Conservation (phyloP, 2,113 vertebrate genomes). For the Ictalurus punctatus region DNA sequence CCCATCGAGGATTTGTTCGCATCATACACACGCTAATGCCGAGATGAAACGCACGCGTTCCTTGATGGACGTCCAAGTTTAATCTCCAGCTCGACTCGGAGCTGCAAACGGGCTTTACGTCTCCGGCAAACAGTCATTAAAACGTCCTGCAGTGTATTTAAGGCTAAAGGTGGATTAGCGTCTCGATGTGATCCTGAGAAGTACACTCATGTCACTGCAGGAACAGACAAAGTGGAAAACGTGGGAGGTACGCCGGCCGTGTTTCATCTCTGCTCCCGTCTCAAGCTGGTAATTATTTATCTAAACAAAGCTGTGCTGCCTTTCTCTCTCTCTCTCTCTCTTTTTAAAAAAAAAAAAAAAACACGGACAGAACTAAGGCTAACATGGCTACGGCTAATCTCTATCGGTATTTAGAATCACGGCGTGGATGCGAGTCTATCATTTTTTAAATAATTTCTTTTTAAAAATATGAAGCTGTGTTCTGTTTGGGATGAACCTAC, state of each 20-base stretch:
- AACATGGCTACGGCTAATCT: not conserved
- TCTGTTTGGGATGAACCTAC: not conserved
- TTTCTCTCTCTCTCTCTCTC: not conserved
- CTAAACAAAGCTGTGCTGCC: slow-evolving; percentile 1
- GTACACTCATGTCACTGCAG: slow-evolving; percentile 45
- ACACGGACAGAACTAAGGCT: not conserved
- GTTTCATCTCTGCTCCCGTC: slow-evolving; percentile 35
- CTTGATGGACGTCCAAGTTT: slow-evolving; percentile 45
- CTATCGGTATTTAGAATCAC: not conserved
- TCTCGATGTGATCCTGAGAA: slow-evolving; percentile 35
- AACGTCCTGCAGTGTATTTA: slow-evolving; percentile 47
- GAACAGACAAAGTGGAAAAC: slow-evolving; percentile 41
- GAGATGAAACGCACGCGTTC: slow-evolving; percentile 36
- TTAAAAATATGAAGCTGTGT: too few species aligned
- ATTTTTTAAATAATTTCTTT: not conserved
- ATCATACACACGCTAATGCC: slow-evolving; percentile 33
- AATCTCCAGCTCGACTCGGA: slow-evolving; percentile 38
- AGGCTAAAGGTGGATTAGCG: slow-evolving; percentile 50
- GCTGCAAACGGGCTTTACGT: slow-evolving; percentile 21
- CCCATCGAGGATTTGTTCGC: slow-evolving; percentile 45
- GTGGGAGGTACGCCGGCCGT: slow-evolving; percentile 32
- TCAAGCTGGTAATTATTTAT: slow-evolving; percentile 40
- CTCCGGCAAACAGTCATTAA: slow-evolving; percentile 47
- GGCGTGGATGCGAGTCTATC: not conserved
- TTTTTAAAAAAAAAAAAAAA: not conserved